Evolutionary conservation across 2,113 vertebrate species (phyloP).

Genomic region (Propithecus coquereli): DNA sequence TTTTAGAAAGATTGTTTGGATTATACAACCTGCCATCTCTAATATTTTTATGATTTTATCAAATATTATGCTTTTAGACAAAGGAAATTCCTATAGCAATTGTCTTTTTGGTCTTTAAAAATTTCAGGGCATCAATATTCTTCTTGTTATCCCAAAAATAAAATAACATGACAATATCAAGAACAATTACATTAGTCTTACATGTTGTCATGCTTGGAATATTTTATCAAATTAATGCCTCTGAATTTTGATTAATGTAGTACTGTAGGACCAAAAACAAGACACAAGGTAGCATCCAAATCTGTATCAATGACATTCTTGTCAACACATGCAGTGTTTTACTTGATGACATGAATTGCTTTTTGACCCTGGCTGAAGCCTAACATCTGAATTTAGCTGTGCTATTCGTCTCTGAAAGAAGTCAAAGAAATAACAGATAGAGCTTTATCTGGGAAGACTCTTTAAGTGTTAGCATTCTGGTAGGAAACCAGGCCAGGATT

Average conservation of each 20-base stretch:
- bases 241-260: constrained; percentile 10
- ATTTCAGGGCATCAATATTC: background rate
- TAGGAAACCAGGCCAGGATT: background rate
- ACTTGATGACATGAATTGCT: background rate
- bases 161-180: background rate
- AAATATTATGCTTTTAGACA: background rate
- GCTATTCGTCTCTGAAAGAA: background rate
- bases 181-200: background rate
- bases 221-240: constrained; percentile 38
- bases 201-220: constrained; percentile 25
- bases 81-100: background rate
- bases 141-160: background rate
- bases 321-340: background rate
- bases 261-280: background rate
- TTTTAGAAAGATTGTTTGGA: constrained; percentile 8
- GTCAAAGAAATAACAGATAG: background rate
- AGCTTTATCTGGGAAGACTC: background rate
- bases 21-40: background rate
- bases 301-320: background rate
- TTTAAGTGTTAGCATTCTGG: background rate
- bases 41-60: background rate
- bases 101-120: background rate
- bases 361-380: background rate
- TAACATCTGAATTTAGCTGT: background rate
- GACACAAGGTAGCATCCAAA: background rate